These are phyloP conservation scores for Lepidocyrtoides sp. DNA, from an alignment of 2,888 invertebrate genomes.

Conservation along the genomic window DNA sequence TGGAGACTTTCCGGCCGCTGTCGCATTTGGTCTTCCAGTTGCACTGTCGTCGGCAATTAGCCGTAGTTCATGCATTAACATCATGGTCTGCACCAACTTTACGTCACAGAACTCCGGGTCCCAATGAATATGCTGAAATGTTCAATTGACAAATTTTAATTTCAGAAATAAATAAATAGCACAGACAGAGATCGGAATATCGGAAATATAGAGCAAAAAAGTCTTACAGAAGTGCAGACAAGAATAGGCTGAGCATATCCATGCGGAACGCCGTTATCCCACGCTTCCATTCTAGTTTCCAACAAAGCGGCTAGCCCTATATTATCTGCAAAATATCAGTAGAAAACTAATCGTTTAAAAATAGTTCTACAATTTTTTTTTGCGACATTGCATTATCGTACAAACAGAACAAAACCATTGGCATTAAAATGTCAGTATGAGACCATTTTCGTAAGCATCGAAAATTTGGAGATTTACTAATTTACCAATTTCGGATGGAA, in stretches of 20 bases:
- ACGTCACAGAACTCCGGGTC: constrained; percentile 99
- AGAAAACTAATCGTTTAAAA: constrained; percentile 9
- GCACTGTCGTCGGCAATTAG: constrained; percentile 92
- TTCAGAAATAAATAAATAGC: no score
- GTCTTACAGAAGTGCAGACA: constrained; percentile 94
- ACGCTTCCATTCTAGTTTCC: constrained; percentile 97
- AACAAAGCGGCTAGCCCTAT: constrained; percentile 98
- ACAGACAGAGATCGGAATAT: no score
- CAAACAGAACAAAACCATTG: no score
- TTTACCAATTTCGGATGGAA: constrained; percentile 96
- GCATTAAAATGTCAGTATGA: no score
- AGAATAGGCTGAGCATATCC: constrained; percentile 92
- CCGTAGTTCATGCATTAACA: constrained; percentile 98
- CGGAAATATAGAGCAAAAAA: neutral
- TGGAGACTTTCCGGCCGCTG: constrained; percentile 61
- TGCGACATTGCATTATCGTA: no score
- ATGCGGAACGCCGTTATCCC: constrained; percentile 91
- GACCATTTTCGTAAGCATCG: no score
- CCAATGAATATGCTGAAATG: constrained; percentile 97
- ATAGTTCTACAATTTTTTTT: no score
- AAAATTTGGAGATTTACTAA: constrained; percentile 94
- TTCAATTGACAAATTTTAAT: constrained; percentile 91
- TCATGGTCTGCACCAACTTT: constrained; percentile 99
- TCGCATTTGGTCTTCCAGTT: constrained; percentile 87
- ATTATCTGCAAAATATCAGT: constrained; percentile 92